phyloP scores from a whole-genome alignment of 2,113 vertebrate species.

The Connochaetes taurinus region DNA sequence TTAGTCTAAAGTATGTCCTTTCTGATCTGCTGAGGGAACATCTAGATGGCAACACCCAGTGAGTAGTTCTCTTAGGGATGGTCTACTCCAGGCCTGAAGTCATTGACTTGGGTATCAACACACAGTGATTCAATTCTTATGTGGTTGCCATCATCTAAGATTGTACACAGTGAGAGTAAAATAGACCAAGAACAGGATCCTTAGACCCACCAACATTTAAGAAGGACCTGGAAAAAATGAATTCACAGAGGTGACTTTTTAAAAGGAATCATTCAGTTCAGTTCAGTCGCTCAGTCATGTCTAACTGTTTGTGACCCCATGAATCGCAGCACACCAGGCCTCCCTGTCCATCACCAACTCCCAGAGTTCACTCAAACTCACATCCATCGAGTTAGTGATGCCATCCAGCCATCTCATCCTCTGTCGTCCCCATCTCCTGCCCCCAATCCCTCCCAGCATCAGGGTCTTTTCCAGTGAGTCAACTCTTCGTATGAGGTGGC shows the following conservation, averaged over 20 bases:
- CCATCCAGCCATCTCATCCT: no score
- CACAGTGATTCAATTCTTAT: background rate
- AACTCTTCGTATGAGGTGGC: no score
- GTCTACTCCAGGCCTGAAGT: background rate
- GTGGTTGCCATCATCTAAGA: background rate
- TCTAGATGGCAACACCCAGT: background rate
- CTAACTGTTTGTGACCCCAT: fast-evolving
- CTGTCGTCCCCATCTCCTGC: fast-evolving
- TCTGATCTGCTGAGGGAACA: background rate
- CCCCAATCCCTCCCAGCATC: no score
- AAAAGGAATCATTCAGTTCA: background rate
- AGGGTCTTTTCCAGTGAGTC: no score
- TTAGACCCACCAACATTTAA: background rate
- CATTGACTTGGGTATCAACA: background rate
- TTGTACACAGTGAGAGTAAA: background rate
- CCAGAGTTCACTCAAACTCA: fast-evolving
- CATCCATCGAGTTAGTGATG: fast-evolving
- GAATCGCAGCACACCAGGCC: no score
- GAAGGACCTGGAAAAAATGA: background rate
- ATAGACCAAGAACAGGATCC: background rate
- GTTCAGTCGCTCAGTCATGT: fast-evolving
- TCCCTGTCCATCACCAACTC: no score
- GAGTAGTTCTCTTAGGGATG: background rate
- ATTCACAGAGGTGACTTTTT: background rate
- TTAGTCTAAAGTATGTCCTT: background rate